Evolutionary conservation across 2,888 invertebrate species (phyloP).

Genomic region (Ariolimax columbianus): DNA sequence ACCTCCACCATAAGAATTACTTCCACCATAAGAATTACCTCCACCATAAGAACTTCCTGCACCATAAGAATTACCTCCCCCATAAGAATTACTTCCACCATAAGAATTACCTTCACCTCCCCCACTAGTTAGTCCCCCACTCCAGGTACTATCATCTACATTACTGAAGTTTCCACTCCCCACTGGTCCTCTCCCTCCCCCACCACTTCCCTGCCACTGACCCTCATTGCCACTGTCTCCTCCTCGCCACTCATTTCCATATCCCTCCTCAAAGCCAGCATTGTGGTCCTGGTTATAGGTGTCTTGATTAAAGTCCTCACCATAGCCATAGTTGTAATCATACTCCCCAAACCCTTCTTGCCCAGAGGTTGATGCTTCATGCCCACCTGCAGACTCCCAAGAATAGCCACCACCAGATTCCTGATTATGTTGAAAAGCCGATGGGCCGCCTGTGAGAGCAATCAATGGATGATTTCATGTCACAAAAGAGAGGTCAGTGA

Average conservation of each 20-base stretch:
- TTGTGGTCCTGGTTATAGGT: background rate
- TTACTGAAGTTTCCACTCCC: background rate
- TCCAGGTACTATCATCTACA: background rate
- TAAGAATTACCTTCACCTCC: no score
- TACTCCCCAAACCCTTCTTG: background rate
- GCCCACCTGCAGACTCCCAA: background rate
- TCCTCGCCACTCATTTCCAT: slow-evolving; percentile 17
- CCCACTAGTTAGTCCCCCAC: background rate
- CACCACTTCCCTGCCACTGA: background rate
- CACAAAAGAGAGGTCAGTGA: no score
- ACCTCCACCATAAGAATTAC: background rate
- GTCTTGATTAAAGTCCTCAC: slow-evolving; percentile 16
- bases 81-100: no score
- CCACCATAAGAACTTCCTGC: background rate
- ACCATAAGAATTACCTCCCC: no score
- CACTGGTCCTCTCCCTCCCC: slow-evolving; percentile 16
- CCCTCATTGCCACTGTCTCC: background rate
- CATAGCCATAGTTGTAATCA: background rate
- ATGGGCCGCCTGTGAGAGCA: background rate
- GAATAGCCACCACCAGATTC: background rate
- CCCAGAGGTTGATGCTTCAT: background rate
- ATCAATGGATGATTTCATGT: background rate
- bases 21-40: background rate
- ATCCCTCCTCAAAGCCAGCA: background rate
- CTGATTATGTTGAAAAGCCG: background rate